Evolutionary conservation across 1,140 invertebrate species (phyloP), one percentile per base, ranked within the genome.

Genomic region (Macrocentrus cingulum): DNA sequence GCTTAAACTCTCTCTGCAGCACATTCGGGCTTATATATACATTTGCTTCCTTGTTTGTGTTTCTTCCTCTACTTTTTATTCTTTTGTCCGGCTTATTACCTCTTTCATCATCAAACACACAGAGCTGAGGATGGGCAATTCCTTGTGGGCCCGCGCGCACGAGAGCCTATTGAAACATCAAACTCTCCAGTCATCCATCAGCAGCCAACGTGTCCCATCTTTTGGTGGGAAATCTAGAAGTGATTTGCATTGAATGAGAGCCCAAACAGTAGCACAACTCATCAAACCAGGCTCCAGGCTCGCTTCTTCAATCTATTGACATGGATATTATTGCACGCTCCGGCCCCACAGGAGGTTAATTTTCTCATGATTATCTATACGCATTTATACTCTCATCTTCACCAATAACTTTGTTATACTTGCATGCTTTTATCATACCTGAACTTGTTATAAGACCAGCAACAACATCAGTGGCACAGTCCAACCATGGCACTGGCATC

Each of bases 291-390:
- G 46, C 51, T 46, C 36, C 61, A 36, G 59, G n/a, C n/a, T n/a
- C n/a, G n/a, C n/a, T n/a, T n/a, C n/a, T n/a, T 62, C 29, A 34
- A 7, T 34, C 6, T 34, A 11, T 41, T 36, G 46, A 46, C 42
- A 56, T 42, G 55, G 63, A 39, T 39, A 37, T 41, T 36, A 11
- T 39, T 7, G 11, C 49, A 56, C 63, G 64, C 62, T 64, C 61
- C 63, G 64, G 20, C 75, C 34, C 50, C 22, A 65, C 73, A 65
- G 77, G 77, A 69, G 73, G 77, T 65, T 76, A 78, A 79, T 79
- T 79, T 77, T 77, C 74, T 78, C 78, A 74, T 76, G 75, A 77
- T 80, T 77, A 80, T 80, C 74, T 76, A 75, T 77, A n/a, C n/a
- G n/a, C n/a, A n/a, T n/a, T n/a, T n/a, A n/a, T n/a, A n/a, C n/a